Evolutionary conservation across 64 coral and sea anemone genomes (phyloP).

Genomic region (Porites lutea): DNA sequence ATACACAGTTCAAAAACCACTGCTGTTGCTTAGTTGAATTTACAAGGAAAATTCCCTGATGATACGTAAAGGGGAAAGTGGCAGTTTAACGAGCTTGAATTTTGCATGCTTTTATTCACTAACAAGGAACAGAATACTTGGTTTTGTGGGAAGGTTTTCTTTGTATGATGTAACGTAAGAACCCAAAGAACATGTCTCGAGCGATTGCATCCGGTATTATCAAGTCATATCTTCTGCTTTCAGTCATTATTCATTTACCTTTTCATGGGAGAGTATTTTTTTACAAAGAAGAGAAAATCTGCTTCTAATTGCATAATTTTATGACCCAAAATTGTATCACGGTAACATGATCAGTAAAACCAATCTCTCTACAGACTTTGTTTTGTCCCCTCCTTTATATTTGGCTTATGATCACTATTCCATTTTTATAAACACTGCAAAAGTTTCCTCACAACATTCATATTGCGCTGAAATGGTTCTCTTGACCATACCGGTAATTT

Average conservation of each 20-base stretch:
- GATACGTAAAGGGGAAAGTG: no score
- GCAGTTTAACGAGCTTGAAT: no score
- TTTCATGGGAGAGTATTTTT: background rate
- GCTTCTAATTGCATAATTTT: no score
- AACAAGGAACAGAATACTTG: background rate
- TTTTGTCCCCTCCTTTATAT: no score
- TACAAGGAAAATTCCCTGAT: background rate
- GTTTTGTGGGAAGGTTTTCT: slow-evolving; percentile 28
- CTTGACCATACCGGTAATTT: background rate
- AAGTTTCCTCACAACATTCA: no score
- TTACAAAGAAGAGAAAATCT: no score
- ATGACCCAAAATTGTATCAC: no score
- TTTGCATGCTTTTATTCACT: background rate
- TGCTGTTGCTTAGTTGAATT: background rate
- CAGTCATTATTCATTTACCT: background rate
- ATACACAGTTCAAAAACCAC: background rate
- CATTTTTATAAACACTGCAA: no score
- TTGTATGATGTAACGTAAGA: background rate
- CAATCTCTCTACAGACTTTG: no score
- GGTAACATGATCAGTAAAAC: no score
- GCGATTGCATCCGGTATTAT: slow-evolving; percentile 5
- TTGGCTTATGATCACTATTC: no score
- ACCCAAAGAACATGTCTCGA: background rate
- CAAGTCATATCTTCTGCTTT: background rate
- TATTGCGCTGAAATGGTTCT: no score